Evolutionary conservation across 1,140 invertebrate genomes (phyloP), one percentile per base, ranked within the genome.

Genomic region (Scaptomyza pallida): DNA sequence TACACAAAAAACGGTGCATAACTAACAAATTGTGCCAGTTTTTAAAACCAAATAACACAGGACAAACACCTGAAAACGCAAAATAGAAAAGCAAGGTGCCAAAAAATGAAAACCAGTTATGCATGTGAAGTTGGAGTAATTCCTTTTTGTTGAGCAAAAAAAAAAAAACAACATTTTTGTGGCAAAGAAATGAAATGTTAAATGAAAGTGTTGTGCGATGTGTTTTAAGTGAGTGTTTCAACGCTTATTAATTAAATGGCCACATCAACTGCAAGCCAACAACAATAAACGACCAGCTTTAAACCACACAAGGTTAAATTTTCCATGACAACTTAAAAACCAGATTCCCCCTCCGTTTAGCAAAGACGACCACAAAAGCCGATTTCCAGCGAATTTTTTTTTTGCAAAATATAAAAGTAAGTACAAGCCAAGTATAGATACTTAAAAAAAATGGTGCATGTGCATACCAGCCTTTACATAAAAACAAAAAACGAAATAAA

Each of bases 171-270:
- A 62, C 67, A 70, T 67, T 68, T 72, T 52, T 72, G 67, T 55
- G 68, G 72, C 48, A 57, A 79, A 50, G 45, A 75, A 61, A 72
- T 37, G 33, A 37, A 65, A 63, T 67, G 60, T 78, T 79, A 65
- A 80, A 80, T 85, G 81, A 86, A 85, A 85, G 80, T 85, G 81
- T 61, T 78, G 64, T 76, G 76, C 41, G 52, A 30, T 30, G 5
- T 8, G 26, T 47, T 35, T 19, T 10, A 60, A 72, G 63, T 62
- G 30, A 37, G 37, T 51, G 56, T 55, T 72, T 51, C 37, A 78
- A 61, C 51, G 61, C 57, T 47, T 76, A 63, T 72, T 69, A 76
- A 78, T 79, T 63, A 54, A 55, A 59, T 60, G 63, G 63, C 12
- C 55, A 67, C n/a, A 43, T 12, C 55, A 54, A 67, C 50, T 60